These are phyloP conservation scores for Tangachromis dhanisi DNA, from an alignment of 2,113 vertebrate species.

Conservation along the genomic window DNA sequence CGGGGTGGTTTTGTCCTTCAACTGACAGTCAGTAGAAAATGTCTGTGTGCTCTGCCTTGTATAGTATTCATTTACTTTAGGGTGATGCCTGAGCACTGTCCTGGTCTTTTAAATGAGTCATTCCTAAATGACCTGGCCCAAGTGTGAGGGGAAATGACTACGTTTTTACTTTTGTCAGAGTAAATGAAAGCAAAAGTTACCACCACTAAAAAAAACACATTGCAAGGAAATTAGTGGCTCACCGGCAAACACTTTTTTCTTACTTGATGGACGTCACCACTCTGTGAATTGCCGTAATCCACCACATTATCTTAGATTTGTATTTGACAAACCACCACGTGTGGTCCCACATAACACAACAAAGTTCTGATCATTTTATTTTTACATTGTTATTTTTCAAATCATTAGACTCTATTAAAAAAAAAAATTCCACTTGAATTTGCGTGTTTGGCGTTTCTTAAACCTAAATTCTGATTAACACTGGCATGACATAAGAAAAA, in stretches of 20 bases:
- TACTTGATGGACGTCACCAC: background rate
- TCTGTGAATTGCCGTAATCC: background rate
- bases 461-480: background rate
- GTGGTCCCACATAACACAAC: background rate
- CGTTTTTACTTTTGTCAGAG: background rate
- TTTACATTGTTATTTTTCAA: background rate
- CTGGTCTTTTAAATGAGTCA: background rate
- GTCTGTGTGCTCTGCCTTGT: background rate
- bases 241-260: background rate
- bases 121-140: background rate
- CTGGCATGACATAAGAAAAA: background rate
- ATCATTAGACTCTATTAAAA: background rate
- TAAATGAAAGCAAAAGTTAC: background rate
- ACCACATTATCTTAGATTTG: background rate
- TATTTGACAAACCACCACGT: background rate
- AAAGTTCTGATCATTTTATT: background rate
- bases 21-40: background rate
- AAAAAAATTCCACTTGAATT: background rate
- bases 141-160: background rate
- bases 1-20: background rate
- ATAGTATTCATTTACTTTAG: background rate
- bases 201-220: background rate
- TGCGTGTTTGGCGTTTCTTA: background rate
- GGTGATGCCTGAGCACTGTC: background rate
- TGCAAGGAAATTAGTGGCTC: background rate